Evolutionary conservation across 2,113 vertebrate genomes (phyloP).

Genomic region (Mastomys coucha): DNA sequence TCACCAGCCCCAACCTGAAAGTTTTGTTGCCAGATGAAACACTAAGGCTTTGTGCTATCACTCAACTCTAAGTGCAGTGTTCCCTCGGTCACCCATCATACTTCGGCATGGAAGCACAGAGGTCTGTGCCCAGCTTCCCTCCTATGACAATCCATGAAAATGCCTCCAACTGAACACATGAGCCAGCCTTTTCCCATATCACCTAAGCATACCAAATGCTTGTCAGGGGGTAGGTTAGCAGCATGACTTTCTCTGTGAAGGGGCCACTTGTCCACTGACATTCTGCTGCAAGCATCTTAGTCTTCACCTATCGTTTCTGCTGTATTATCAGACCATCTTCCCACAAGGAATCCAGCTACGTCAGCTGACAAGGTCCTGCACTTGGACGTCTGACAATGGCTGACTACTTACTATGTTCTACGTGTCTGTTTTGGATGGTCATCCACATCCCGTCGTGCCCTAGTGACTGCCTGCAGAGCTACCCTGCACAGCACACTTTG

Average conservation of each 20-base stretch:
- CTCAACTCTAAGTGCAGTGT: conserved; percentile 11
- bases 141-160: not conserved
- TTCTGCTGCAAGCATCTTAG: not conserved
- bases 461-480: not conserved
- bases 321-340: not conserved
- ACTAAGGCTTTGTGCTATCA: not conserved
- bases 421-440: not conserved
- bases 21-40: not conserved
- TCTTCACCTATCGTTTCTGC: not conserved
- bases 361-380: not conserved
- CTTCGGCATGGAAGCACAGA: not conserved
- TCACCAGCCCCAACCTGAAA: not conserved
- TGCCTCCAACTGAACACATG: not conserved
- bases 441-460: not conserved
- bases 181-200: not conserved
- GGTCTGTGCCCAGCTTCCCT: not conserved
- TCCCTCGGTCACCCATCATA: not conserved
- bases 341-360: not conserved
- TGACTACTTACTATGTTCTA: not conserved
- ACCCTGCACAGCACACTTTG: not conserved
- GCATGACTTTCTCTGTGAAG: not conserved
- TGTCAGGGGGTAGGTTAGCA: not conserved
- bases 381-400: not conserved
- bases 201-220: not conserved
- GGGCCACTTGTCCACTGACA: not conserved